Evolutionary conservation across 2,797 vertebrate species (phyloP), one percentile per base, ranked within the genome.

Genomic region (Alauda arvensis): DNA sequence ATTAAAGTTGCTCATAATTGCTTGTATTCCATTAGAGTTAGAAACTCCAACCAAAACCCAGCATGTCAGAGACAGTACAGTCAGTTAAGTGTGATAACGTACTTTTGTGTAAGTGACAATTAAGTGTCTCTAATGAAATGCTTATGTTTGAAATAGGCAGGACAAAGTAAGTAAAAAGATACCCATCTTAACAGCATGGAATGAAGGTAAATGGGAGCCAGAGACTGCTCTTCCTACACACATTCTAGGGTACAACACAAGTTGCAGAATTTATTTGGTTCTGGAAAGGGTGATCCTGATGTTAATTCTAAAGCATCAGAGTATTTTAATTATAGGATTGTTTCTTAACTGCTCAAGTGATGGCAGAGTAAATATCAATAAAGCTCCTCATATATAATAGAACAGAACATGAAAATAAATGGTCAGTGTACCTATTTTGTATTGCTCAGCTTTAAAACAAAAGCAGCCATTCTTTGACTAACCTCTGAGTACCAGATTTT

Each of bases 311-410:
- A 78, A 3, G 2, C 16, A 31, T 33, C 9, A 25, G 6, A 68
- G 16, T 66, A 78, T 26, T 69, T 83, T 21, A 69, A 37, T 66
- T 42, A 71, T n/a, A 77, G 24, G 40, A 62, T 5, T 75, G 28
- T 68, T 87, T 77, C 13, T 82, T 75, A 83, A 69, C 24, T 56
- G 48, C 53, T 83, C n/a, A 28, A 42, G 18, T 66, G 8, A 16
- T 77, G 51, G 55, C 28, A 84, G 45, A 71, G 26, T n/a, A 85
- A 66, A 17, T 49, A 55, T 2, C 11, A 71, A 18, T 40, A 60
- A 83, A 56, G 1, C 0, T 0, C 1, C 16, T 34, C 18, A 53
- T 24, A 62, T 1, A 29, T 12, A 78, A 60, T 6, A 74, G 3
- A 46, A 61, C 10, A 83, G 46, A 91, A 79, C 15, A 43, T 11